A percentile compares a stretch with the other conserved stretches of the same genome.
Evolutionary conservation across 2,797 vertebrate species (phyloP).

Genomic region (Crenuchus spilurus): DNA sequence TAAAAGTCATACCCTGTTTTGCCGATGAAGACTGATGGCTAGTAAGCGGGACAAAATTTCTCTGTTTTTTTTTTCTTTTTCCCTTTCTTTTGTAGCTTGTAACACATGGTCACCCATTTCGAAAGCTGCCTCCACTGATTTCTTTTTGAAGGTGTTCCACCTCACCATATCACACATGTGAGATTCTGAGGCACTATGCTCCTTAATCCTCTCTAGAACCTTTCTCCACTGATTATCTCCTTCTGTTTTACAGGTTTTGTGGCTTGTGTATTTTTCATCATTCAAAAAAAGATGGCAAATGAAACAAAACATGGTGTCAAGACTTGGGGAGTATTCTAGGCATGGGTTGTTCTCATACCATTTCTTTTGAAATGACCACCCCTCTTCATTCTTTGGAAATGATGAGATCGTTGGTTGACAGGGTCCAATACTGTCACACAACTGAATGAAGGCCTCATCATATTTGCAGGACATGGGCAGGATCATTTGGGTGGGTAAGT

Average conservation of each 20-base stretch:
- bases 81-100: constrained; percentile 41
- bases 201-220: constrained; percentile 23
- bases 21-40: constrained; percentile 21
- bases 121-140: constrained; percentile 30
- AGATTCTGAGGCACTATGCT: constrained; percentile 33
- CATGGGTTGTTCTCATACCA: constrained; percentile 32
- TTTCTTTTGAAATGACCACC: constrained; percentile 25
- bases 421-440: constrained; percentile 30
- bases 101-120: constrained; percentile 20
- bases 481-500: constrained; percentile 31
- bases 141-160: constrained; percentile 30
- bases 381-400: constrained; percentile 37
- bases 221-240: constrained; percentile 16
- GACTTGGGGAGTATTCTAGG: constrained; percentile 14
- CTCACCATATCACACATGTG: constrained; percentile 33
- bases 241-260: background rate
- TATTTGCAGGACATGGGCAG: constrained; percentile 31
- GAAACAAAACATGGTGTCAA: constrained; percentile 18
- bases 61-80: constrained; percentile 30
- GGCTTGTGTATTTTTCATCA: constrained; percentile 7
- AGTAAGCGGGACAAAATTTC: constrained; percentile 42
- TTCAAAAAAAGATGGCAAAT: constrained; percentile 14
- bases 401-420: constrained; percentile 25
- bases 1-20: constrained; percentile 44
- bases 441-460: constrained; percentile 36